Evolutionary conservation across 2,113 vertebrate genomes (phyloP).

Genomic region (Myrmecobius fasciatus): DNA sequence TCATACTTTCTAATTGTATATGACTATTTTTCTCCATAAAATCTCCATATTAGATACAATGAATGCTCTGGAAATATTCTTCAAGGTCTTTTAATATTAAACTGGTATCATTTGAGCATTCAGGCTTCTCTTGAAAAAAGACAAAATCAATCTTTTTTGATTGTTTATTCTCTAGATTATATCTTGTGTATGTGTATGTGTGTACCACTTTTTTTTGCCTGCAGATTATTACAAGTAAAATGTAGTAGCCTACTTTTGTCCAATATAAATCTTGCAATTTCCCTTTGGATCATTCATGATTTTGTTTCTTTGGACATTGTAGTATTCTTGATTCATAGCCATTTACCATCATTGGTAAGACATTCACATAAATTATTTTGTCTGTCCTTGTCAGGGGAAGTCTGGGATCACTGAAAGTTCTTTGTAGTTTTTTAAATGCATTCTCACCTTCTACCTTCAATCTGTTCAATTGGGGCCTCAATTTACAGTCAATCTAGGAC

Average conservation of each 20-base stretch:
- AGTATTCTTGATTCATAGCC: not conserved
- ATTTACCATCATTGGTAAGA: not conserved
- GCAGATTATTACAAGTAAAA: not conserved
- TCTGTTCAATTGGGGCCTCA: not conserved
- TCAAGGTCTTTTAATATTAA: not conserved
- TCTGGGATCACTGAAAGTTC: not conserved
- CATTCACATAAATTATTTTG: not conserved
- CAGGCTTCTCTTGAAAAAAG: not conserved
- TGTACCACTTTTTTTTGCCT: not conserved
- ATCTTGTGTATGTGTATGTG: no score
- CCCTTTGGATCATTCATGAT: not conserved
- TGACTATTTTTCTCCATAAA: not conserved
- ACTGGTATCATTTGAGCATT: not conserved
- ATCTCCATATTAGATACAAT: not conserved
- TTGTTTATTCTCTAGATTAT: not conserved
- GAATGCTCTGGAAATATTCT: not conserved
- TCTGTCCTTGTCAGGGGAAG: not conserved
- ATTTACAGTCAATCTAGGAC: not conserved
- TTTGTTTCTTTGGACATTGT: not conserved
- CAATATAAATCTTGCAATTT: not conserved
- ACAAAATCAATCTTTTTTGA: not conserved
- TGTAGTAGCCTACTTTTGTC: not conserved
- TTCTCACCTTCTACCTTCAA: not conserved
- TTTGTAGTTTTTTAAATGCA: not conserved
- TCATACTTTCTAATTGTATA: not conserved